Percentiles rank a stretch among this genome's conserved stretches.
These are phyloP conservation scores for Salvelinus namaycush DNA, from an alignment of 2,113 vertebrate species.

Conservation along the genomic window DNA sequence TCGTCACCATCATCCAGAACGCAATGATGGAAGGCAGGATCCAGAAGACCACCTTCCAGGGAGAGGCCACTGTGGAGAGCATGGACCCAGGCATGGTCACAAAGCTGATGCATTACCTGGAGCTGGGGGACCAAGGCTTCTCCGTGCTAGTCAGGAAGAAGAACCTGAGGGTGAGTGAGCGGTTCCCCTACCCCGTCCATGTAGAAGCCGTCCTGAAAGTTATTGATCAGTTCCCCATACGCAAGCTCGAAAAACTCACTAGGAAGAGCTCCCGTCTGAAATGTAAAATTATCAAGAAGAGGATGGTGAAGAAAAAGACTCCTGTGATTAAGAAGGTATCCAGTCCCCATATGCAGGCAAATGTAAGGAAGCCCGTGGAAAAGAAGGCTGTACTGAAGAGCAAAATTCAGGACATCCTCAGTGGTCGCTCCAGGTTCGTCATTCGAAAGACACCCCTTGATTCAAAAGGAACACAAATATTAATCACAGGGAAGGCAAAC, in stretches of 20 bases:
- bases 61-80: conserved; percentile 63
- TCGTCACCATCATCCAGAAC: conserved; percentile 77
- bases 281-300: conserved; percentile 71
- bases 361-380: conserved; percentile 48
- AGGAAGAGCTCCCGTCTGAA: conserved; percentile 64
- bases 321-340: conserved; percentile 42
- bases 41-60: conserved; percentile 65
- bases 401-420: conserved; percentile 74
- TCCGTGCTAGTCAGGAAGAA: conserved; percentile 78
- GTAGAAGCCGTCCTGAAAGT: conserved; percentile 74
- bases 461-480: not conserved
- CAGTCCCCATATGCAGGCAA: conserved; percentile 52
- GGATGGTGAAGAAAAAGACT: conserved; percentile 56
- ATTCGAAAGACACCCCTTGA: conserved; percentile 60
- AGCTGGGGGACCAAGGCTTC: conserved; percentile 70
- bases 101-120: conserved; percentile 73
- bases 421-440: conserved; percentile 70
- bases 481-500: not conserved
- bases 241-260: conserved; percentile 76
- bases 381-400: conserved; percentile 69
- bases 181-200: conserved; percentile 78
- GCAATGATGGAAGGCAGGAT: conserved; percentile 79
- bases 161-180: conserved; percentile 71
- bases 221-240: conserved; percentile 76
- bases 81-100: conserved; percentile 71